phyloP scores from a whole-genome alignment of 2,113 vertebrate genomes.

The Hystrix brachyura region DNA sequence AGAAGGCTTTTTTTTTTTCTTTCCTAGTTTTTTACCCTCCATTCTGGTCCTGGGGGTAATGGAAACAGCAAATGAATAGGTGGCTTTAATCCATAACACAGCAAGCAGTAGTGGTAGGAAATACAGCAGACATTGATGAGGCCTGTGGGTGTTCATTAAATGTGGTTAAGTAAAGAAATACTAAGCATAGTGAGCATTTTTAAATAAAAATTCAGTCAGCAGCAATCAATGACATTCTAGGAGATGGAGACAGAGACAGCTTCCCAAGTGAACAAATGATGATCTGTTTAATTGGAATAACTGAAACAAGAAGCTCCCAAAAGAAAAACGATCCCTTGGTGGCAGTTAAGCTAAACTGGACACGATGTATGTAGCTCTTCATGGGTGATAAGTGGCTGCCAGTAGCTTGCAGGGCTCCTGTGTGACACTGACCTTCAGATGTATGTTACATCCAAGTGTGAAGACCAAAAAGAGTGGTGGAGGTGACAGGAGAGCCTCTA shows the following conservation, averaged over 20 bases:
- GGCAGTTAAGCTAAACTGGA: background rate
- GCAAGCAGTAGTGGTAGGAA: background rate
- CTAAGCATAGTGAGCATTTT: accelerated
- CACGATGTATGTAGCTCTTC: accelerated
- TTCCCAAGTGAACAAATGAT: background rate
- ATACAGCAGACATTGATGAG: accelerated
- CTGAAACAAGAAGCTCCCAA: background rate
- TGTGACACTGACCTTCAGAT: background rate
- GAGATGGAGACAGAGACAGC: background rate
- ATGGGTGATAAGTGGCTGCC: background rate
- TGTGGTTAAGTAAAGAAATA: background rate
- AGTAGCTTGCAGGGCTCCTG: accelerated
- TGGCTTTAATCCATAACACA: background rate
- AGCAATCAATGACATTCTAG: background rate
- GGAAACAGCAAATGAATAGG: background rate
- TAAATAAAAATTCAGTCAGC: background rate
- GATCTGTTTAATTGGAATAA: background rate
- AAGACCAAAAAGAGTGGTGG: background rate
- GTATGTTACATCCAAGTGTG: accelerated
- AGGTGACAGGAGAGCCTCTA: background rate
- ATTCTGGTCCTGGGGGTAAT: background rate
- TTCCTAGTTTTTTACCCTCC: too few relatives aligned
- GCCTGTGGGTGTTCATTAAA: background rate
- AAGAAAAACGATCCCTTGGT: background rate
- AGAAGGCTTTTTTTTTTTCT: too few relatives aligned